These are phyloP conservation scores for Corythaixoides concolor DNA, from an alignment of 2,113 vertebrate species.

Conservation along the genomic window DNA sequence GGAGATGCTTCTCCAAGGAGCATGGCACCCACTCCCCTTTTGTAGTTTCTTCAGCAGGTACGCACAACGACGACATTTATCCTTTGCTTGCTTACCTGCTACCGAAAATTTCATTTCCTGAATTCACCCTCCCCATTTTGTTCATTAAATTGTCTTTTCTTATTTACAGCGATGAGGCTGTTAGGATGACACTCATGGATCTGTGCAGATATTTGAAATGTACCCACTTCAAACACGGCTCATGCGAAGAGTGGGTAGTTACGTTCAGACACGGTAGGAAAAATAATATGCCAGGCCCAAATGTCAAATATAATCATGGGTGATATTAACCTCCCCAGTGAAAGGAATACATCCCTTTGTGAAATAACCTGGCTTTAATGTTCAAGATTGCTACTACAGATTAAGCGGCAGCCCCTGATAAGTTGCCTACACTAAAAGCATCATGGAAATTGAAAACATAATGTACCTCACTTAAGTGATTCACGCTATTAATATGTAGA, in stretches of 20 bases:
- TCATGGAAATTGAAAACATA: slow-evolving; percentile 66
- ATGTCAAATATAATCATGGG: slow-evolving; percentile 64
- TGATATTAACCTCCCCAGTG: slow-evolving; percentile 36
- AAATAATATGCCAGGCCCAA: slow-evolving; percentile 37
- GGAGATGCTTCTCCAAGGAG: background rate
- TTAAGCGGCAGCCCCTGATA: slow-evolving; percentile 44
- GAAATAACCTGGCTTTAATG: slow-evolving; percentile 59
- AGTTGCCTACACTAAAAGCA: slow-evolving; percentile 55
- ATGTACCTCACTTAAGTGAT: slow-evolving; percentile 60
- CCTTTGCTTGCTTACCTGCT: background rate
- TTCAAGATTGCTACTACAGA: slow-evolving; percentile 44
- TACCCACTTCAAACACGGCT: slow-evolving; percentile 34
- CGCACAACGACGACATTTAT: background rate
- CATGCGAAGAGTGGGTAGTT: slow-evolving; percentile 28
- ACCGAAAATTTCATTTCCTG: background rate
- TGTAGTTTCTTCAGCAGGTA: background rate
- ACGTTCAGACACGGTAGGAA: background rate
- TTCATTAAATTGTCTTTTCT: slow-evolving; percentile 47
- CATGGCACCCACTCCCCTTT: background rate
- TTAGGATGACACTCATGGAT: slow-evolving; percentile 22
- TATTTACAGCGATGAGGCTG: background rate
- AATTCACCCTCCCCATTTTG: background rate
- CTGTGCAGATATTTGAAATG: slow-evolving; percentile 43
- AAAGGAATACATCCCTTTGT: slow-evolving; percentile 42
- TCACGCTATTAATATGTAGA: slow-evolving; percentile 64